phyloP scores from a whole-genome alignment of 2,113 vertebrate genomes.

The Verasper variegatus region DNA sequence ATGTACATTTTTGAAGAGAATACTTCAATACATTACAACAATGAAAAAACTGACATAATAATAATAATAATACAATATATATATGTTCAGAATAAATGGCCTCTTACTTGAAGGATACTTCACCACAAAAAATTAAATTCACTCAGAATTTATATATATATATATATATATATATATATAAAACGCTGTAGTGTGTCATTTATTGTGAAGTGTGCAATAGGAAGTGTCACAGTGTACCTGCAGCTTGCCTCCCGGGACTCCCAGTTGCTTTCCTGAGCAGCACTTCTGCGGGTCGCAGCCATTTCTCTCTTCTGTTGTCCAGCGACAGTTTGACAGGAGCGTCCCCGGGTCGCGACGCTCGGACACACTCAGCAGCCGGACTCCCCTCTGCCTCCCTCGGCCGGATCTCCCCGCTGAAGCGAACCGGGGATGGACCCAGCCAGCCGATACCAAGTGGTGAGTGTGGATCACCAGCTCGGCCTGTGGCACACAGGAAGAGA shows the following conservation, averaged over 20 bases:
- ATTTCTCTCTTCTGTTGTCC: slow-evolving; percentile 15
- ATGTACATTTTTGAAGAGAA: too few species aligned
- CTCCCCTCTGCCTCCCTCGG: not conserved
- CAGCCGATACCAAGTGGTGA: slow-evolving; percentile 80
- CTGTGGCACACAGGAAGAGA: slow-evolving; percentile 12
- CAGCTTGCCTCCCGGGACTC: not conserved
- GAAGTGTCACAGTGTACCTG: not conserved
- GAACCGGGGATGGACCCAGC: slow-evolving; percentile 71
- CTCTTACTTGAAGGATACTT: too few species aligned
- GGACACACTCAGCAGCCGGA: not conserved
- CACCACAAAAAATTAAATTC: too few species aligned
- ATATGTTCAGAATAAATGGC: too few species aligned
- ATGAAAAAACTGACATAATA: too few species aligned
- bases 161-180: too few species aligned
- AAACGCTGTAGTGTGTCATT: too few species aligned
- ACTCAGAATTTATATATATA: too few species aligned
- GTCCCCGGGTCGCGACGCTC: not conserved
- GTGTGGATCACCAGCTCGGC: slow-evolving; percentile 36
- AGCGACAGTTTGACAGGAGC: not conserved
- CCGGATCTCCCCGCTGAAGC: slow-evolving; percentile 54
- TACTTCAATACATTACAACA: too few species aligned
- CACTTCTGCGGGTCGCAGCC: not conserved
- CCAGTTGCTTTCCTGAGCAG: not conserved
- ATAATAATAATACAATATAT: too few species aligned
- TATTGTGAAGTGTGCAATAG: not conserved